These are phyloP conservation scores for Hydrocynus forskahlii DNA, from an alignment of 2,797 vertebrate species.

Conservation along the genomic window DNA sequence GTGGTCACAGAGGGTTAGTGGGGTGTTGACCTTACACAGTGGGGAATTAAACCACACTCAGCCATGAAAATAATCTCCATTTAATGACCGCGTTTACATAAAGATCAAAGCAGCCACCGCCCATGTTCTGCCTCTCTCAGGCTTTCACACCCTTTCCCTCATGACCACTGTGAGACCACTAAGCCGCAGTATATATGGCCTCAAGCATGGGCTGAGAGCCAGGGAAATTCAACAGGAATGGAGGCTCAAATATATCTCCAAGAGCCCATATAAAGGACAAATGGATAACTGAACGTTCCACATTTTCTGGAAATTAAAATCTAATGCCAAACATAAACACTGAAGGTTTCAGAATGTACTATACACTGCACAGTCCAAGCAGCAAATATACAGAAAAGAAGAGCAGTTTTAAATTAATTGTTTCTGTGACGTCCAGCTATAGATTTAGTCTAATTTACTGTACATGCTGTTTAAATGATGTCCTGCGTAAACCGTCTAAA, in stretches of 20 bases:
- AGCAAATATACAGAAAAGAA: too few species aligned
- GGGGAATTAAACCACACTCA: constrained; percentile 16
- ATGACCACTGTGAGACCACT: constrained; percentile 2
- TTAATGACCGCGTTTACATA: constrained; percentile 41
- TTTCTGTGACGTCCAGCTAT: too few species aligned
- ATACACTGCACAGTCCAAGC: too few species aligned
- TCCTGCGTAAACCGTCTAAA: too few species aligned
- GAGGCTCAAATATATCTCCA: background rate
- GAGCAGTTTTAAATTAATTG: too few species aligned
- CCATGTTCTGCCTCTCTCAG: background rate
- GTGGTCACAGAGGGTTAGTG: background rate
- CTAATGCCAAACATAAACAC: too few species aligned
- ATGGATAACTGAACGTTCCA: background rate
- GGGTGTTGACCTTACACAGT: background rate
- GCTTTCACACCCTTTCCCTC: constrained; percentile 15
- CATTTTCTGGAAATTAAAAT: background rate
- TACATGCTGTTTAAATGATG: too few species aligned
- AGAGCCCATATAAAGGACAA: background rate
- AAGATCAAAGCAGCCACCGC: constrained; percentile 42
- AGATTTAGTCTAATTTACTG: too few species aligned
- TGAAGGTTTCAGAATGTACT: too few species aligned
- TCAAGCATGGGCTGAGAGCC: background rate
- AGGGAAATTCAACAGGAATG: background rate
- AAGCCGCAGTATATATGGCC: background rate
- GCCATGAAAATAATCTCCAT: constrained; percentile 19